Conservation (phyloP, 37 sponge, comb jelly and placozoan genomes). For the Halisarca cf. caerulea region DNA sequence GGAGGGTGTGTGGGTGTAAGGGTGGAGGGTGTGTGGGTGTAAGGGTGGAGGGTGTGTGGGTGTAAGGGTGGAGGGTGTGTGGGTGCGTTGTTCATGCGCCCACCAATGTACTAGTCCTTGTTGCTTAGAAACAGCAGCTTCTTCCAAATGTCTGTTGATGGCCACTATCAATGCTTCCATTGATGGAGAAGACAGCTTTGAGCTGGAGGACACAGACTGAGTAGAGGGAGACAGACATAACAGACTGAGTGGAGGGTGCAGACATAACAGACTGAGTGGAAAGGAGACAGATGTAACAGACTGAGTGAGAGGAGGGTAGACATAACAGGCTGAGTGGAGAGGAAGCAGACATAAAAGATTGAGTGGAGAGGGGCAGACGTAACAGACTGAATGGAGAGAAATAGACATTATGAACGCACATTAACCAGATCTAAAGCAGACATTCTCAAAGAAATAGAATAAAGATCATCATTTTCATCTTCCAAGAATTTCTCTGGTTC, state of each 20-base stretch:
- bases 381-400: background rate
- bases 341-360: background rate
- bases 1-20: too few relatives aligned
- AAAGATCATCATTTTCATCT: slow-evolving; percentile 59
- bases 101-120: slow-evolving; percentile 20
- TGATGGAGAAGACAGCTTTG: background rate
- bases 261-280: too few relatives aligned
- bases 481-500: slow-evolving; percentile 60
- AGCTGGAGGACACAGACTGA: slow-evolving; percentile 16
- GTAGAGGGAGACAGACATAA: too few relatives aligned
- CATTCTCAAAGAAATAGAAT: slow-evolving; percentile 62
- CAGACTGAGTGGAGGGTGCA: too few relatives aligned
- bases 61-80: too few relatives aligned
- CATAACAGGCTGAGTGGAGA: too few relatives aligned
- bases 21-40: too few relatives aligned
- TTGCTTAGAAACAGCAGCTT: slow-evolving; percentile 17
- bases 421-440: slow-evolving; percentile 56
- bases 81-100: too few relatives aligned
- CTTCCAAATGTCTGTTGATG: slow-evolving; percentile 47
- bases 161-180: slow-evolving; percentile 35
- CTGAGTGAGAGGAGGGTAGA: too few relatives aligned
- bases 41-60: too few relatives aligned
- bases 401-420: background rate
- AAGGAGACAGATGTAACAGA: too few relatives aligned
- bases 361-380: background rate